Evolutionary conservation across 2,888 invertebrate species (phyloP).

Genomic region (Emesis russula): DNA sequence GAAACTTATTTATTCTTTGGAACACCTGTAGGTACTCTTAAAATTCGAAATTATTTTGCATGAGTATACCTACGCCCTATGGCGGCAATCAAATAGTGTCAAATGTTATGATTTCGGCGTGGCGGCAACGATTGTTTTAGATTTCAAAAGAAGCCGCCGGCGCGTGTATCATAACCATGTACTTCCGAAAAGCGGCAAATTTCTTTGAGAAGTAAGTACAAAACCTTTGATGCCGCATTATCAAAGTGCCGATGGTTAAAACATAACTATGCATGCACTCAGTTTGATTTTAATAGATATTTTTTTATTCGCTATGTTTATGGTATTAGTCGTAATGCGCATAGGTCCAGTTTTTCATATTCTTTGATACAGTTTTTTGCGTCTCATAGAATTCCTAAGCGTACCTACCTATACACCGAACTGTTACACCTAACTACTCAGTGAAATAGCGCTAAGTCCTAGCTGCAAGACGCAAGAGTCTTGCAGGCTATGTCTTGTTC

Average conservation of each 20-base stretch:
- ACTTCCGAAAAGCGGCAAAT: constrained; percentile 73
- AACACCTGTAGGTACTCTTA: constrained; percentile 14
- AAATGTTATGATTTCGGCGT: constrained; percentile 25
- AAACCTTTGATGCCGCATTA: constrained; percentile 63
- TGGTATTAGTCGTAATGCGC: constrained; percentile 70
- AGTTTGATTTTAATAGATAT: constrained; percentile 73
- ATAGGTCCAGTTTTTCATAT: constrained; percentile 50
- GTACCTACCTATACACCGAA: too few relatives aligned
- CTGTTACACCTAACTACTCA: constrained; percentile 34
- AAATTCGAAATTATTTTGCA: constrained; percentile 42
- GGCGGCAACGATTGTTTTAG: constrained; percentile 53
- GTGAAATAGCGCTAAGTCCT: constrained; percentile 46
- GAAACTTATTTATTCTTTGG: constrained; percentile 54
- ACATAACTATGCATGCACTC: constrained; percentile 75
- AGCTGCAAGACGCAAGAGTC: constrained; percentile 50
- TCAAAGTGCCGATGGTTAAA: constrained; percentile 77
- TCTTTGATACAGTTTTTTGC: neutral
- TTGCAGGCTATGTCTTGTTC: constrained; percentile 36
- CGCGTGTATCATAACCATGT: constrained; percentile 70
- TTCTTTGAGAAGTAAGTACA: constrained; percentile 55
- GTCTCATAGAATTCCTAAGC: too few relatives aligned
- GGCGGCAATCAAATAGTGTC: constrained; percentile 19
- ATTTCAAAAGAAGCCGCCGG: constrained; percentile 62
- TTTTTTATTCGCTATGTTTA: constrained; percentile 65
- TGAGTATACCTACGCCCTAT: constrained; percentile 23